phyloP scores from a whole-genome alignment of 1,140 invertebrate species.

The Danaus melanippus region DNA sequence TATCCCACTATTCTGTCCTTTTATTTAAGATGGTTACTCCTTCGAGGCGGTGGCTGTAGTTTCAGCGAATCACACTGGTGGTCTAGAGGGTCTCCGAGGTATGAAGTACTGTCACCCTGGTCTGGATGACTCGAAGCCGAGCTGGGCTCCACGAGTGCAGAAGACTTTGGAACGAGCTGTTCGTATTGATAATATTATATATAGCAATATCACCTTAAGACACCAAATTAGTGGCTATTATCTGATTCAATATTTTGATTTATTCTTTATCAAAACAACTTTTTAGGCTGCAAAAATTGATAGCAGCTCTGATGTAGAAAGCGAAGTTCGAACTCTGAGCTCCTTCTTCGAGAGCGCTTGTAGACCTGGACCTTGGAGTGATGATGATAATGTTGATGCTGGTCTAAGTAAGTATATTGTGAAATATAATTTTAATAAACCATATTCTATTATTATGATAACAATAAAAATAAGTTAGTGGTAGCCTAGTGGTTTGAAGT shows the following conservation, averaged over 20 bases:
- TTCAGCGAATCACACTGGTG: slow-evolving; percentile 41
- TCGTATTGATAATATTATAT: slow-evolving; percentile 14
- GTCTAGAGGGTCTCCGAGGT: slow-evolving; percentile 60
- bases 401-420: slow-evolving; percentile 72
- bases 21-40: slow-evolving; percentile 60
- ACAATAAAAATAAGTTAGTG: no score
- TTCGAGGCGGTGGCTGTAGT: slow-evolving; percentile 76
- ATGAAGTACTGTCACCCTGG: slow-evolving; percentile 78
- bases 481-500: no score
- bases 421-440: no score
- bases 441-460: no score
- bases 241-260: no score
- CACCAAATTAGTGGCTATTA: no score
- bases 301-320: slow-evolving; percentile 65
- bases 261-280: slow-evolving; percentile 26
- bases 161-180: slow-evolving; percentile 74
- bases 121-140: slow-evolving; percentile 66
- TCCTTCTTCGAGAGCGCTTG: slow-evolving; percentile 76
- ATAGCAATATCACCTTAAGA: background rate
- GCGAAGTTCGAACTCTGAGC: slow-evolving; percentile 71
- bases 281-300: slow-evolving; percentile 30
- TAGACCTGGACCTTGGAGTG: slow-evolving; percentile 78
- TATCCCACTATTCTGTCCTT: background rate
- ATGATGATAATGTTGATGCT: slow-evolving; percentile 67
- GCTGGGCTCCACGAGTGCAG: slow-evolving; percentile 74